Evolutionary conservation across 2,797 vertebrate genomes (phyloP), one percentile per base, ranked within the genome.

Genomic region (Parambassis ranga): DNA sequence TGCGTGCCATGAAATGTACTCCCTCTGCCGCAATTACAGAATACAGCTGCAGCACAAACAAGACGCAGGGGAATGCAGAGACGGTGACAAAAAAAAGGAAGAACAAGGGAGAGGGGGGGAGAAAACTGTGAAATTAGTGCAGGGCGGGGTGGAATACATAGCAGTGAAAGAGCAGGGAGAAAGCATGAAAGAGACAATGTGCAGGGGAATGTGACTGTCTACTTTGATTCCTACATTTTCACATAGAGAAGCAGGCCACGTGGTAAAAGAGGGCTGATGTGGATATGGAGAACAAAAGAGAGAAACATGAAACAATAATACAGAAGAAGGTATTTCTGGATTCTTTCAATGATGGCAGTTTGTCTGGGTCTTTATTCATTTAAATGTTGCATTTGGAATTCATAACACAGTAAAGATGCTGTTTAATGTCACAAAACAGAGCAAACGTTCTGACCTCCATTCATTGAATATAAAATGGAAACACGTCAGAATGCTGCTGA

Each of bases 21-120:
- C 79, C 77, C 75, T 48, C 33, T 24, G 76, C 52, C 39, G 50
- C 67, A 68, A 81, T 87, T 77, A 82, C 50, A 58, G 62, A 68
- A 76, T 24, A 65, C 50, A 56, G 62, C 50, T 31, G 6, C 55
- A 57, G 51, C 68, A 57, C 62, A 77, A 86, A 87, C 74, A 77
- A 83, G 75, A 77, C 74, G 52, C 47, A 0, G 19, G 74, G 86
- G 82, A 71, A 59, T 23, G 27, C 1, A 10, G 71, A 65, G 53
- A 44, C 48, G 28, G 50, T 4, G 16, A 31, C 23, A 4, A 58
- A 60, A 52, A n/a, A 39, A 26, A 10, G 26, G 15, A 36, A 48
- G 56, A 71, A 66, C 27, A 15, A n/a, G n/a, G n/a, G n/a, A n/a
- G n/a, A n/a, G n/a, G n/a, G n/a, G n/a, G 44, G 28, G 22, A 41